Conservation (phyloP, 2,888 invertebrate genomes). For the Leucozona laternaria region DNA sequence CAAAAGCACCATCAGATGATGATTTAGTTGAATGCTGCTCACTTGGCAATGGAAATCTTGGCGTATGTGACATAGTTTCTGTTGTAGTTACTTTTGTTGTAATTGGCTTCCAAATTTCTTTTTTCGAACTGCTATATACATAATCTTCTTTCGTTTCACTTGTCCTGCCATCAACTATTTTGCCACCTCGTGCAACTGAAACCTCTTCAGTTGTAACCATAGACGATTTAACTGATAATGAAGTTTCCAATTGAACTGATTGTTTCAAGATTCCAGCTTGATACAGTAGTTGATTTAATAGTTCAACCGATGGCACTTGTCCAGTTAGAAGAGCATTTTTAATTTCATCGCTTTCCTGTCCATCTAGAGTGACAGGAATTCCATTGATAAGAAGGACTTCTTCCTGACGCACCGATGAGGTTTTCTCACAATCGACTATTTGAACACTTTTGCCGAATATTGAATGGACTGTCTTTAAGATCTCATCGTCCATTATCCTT, state of each 20-base stretch:
- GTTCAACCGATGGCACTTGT: conserved; percentile 89
- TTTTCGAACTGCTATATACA: conserved; percentile 87
- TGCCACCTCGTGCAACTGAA: conserved; percentile 87
- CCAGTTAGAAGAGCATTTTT: conserved; percentile 88
- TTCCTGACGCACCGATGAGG: conserved; percentile 89
- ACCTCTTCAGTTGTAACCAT: conserved; percentile 89
- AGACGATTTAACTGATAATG: conserved; percentile 88
- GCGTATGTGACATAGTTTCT: conserved; percentile 52
- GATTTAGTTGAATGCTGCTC: conserved; percentile 12
- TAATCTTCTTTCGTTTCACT: conserved; percentile 90
- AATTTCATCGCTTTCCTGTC: conserved; percentile 88
- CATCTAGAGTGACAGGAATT: conserved; percentile 87
- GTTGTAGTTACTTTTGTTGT: conserved; percentile 7
- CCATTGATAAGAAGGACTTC: conserved; percentile 90
- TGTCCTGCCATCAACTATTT: conserved; percentile 88
- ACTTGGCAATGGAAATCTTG: conserved; percentile 38
- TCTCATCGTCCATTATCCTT: conserved; percentile 88
- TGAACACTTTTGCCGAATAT: conserved; percentile 89
- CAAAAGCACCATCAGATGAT: conserved; percentile 48
- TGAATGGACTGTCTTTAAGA: conserved; percentile 90
- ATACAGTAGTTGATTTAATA: conserved; percentile 88
- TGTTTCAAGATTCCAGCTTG: conserved; percentile 88
- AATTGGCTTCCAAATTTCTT: conserved; percentile 88
- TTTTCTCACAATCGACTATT: conserved; percentile 90
- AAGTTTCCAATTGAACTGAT: conserved; percentile 89